Conservation (phyloP, 1,140 invertebrate species). For the Drosophila micromelanica region DNA sequence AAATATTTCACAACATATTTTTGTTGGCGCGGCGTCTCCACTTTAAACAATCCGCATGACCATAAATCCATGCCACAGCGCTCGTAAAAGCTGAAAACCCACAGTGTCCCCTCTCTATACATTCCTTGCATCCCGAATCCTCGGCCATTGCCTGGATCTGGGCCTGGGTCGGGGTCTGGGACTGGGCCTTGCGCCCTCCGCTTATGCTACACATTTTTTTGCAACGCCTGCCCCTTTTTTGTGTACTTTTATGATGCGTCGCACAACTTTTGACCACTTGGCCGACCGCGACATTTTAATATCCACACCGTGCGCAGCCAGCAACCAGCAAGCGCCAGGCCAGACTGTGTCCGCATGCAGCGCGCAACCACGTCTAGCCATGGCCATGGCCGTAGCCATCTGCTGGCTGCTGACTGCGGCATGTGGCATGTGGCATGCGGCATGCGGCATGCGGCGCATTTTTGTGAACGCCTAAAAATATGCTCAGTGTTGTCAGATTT, state of each 20-base stretch:
- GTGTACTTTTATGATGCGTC: slow-evolving; percentile 67
- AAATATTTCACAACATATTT: slow-evolving; percentile 81
- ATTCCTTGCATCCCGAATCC: not conserved
- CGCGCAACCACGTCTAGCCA: slow-evolving; percentile 18
- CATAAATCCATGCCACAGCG: slow-evolving; percentile 64
- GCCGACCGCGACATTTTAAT: slow-evolving; percentile 79
- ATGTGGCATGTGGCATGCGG: slow-evolving; percentile 2
- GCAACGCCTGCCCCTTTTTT: slow-evolving; percentile 16
- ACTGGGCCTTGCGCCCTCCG: slow-evolving; percentile 1
- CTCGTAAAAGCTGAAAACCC: slow-evolving; percentile 46
- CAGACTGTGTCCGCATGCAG: slow-evolving; percentile 14
- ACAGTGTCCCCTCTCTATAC: not conserved
- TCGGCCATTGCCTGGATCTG: not conserved
- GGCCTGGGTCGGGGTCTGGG: no score
- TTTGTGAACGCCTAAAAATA: slow-evolving; percentile 33
- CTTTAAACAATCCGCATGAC: slow-evolving; percentile 77
- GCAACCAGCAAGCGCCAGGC: slow-evolving; percentile 2
- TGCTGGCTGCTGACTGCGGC: slow-evolving; percentile 2
- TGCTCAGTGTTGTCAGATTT: slow-evolving; percentile 16
- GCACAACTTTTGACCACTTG: slow-evolving; percentile 79
- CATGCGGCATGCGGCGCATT: slow-evolving; percentile 26
- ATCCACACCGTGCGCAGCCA: slow-evolving; percentile 56
- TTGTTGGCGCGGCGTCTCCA: slow-evolving; percentile 61
- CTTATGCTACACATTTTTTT: slow-evolving; percentile 31
- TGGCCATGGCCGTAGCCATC: not conserved